Conservation (phyloP, 2,113 vertebrate genomes). For the Azemiops feae region DNA sequence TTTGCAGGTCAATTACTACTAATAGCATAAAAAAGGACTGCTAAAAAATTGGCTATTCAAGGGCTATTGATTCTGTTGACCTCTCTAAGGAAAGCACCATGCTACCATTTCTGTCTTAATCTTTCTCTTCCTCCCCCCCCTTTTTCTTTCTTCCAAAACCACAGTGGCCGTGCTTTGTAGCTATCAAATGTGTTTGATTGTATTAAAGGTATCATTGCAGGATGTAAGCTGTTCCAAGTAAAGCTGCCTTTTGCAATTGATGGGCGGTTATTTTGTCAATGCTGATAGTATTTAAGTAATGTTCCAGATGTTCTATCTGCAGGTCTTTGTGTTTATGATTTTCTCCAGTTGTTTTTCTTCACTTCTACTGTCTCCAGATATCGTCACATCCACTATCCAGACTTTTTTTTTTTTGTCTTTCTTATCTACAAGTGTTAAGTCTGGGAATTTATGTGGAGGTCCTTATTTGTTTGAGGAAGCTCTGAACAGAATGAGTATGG, state of each 20-base stretch:
- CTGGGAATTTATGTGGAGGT: not conserved
- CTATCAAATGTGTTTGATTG: not conserved
- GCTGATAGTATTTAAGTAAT: not conserved
- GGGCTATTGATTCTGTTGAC: not conserved
- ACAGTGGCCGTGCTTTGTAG: not conserved
- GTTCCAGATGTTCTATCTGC: not conserved
- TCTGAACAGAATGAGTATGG: not conserved
- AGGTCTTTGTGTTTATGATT: not conserved
- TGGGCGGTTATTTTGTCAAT: not conserved
- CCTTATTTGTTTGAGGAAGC: not conserved
- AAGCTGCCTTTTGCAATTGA: not conserved
- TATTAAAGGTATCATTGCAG: not conserved
- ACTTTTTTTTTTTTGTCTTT: not conserved
- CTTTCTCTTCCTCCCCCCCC: not conserved
- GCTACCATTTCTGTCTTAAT: not conserved
- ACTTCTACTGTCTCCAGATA: not conserved
- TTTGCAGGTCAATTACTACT: not conserved
- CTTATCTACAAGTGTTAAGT: not conserved
- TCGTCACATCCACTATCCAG: not conserved
- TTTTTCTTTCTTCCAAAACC: not conserved
- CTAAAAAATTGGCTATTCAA: not conserved
- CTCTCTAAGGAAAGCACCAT: not conserved
- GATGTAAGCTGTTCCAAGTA: not conserved
- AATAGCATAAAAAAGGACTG: not conserved
- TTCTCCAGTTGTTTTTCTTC: not conserved